Percentiles rank a stretch among this genome's conserved stretches.
These are phyloP conservation scores for Catharus fuscescens DNA, from an alignment of 2,113 vertebrate species.

Conservation along the genomic window DNA sequence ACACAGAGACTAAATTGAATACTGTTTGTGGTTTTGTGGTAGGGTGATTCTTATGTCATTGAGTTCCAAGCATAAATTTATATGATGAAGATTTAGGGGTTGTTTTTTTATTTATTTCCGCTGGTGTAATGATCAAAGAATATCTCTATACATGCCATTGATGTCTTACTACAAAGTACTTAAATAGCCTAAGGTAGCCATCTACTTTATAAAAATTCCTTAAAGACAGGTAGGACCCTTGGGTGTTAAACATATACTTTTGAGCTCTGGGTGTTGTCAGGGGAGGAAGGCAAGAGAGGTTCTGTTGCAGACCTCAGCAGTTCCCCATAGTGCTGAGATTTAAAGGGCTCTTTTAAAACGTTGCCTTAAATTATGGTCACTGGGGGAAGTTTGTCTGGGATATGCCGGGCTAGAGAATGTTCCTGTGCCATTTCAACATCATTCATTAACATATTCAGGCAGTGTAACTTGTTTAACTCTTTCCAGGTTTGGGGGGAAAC, in stretches of 20 bases:
- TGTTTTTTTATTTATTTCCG: constrained; percentile 31
- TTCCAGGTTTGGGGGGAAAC: not conserved
- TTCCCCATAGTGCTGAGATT: not conserved
- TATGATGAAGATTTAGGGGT: constrained; percentile 4
- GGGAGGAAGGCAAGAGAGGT: not conserved
- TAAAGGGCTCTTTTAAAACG: constrained; percentile 22
- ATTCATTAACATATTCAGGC: not conserved
- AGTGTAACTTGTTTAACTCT: constrained; percentile 43
- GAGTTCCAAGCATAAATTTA: constrained; percentile 28
- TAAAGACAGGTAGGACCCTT: constrained; percentile 54
- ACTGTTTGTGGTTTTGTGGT: constrained; percentile 34
- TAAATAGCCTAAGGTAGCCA: constrained; percentile 47
- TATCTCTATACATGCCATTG: constrained; percentile 50
- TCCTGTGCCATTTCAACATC: constrained; percentile 25
- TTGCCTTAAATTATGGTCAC: constrained; percentile 52
- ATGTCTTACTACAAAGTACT: constrained; percentile 65
- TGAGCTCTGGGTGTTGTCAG: not conserved
- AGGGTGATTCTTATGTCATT: not conserved
- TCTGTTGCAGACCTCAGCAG: not conserved
- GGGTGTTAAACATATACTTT: constrained; percentile 11
- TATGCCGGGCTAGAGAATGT: not conserved
- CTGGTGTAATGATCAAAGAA: constrained; percentile 62
- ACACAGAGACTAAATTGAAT: not conserved
- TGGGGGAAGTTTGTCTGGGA: constrained; percentile 29
- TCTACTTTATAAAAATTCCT: constrained; percentile 55